Evolutionary conservation across 2,797 vertebrate genomes (phyloP).

Genomic region (Nannoperca obscura): DNA sequence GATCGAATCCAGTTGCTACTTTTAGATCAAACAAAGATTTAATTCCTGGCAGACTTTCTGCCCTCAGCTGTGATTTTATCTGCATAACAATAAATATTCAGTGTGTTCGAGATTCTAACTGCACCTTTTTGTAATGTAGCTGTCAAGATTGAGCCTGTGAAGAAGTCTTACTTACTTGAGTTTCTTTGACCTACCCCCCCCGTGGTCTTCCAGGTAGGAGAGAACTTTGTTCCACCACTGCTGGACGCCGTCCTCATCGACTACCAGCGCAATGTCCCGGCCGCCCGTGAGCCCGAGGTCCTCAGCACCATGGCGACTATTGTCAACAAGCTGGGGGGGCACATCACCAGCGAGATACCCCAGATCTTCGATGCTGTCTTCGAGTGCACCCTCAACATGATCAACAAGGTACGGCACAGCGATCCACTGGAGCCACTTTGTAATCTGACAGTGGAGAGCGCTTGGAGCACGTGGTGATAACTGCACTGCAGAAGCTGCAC

Average conservation of each 20-base stretch:
- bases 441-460: too few relatives aligned
- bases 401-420: conserved; percentile 91
- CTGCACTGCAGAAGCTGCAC: neutral
- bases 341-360: conserved; percentile 97
- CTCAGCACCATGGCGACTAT: conserved; percentile 99
- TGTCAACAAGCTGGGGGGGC: conserved; percentile 96
- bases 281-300: conserved; percentile 96
- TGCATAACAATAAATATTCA: conserved; percentile 24
- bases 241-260: conserved; percentile 97
- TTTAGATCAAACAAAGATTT: conserved; percentile 56
- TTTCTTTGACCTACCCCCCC: neutral
- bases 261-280: conserved; percentile 98
- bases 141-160: neutral
- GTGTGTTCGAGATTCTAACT: neutral
- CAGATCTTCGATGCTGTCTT: conserved; percentile 99
- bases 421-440: neutral
- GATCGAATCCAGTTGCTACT: conserved; percentile 48
- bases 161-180: neutral
- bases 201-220: conserved; percentile 88
- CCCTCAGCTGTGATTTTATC: conserved; percentile 26
- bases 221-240: conserved; percentile 97
- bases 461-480: neutral
- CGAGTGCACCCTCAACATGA: conserved; percentile 99
- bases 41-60: conserved; percentile 4
- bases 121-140: neutral